Evolutionary conservation across 2,113 vertebrate genomes (phyloP).

Genomic region (Platichthys stellatus): DNA sequence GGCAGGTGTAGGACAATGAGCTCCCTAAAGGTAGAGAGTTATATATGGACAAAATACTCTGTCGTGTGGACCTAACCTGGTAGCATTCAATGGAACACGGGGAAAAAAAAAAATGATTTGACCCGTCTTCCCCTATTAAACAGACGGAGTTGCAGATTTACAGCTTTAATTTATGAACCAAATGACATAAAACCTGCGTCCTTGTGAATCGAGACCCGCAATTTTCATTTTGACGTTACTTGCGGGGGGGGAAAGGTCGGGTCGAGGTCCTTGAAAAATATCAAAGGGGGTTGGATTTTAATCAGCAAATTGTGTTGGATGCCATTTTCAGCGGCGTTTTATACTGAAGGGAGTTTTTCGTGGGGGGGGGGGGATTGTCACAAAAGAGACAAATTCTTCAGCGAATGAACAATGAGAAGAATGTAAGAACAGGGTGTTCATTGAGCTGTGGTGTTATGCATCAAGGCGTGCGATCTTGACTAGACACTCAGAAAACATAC

Average conservation of each 20-base stretch:
- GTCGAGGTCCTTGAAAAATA: slow-evolving; percentile 71
- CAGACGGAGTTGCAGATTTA: slow-evolving; percentile 79
- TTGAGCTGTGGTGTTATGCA: slow-evolving; percentile 41
- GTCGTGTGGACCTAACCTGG: slow-evolving; percentile 59
- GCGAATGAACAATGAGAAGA: slow-evolving; percentile 55
- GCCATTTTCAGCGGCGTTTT: background rate
- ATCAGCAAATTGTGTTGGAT: slow-evolving; percentile 44
- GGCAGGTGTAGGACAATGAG: slow-evolving; percentile 86
- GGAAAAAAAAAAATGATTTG: slow-evolving; percentile 85
- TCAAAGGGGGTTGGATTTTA: slow-evolving; percentile 72
- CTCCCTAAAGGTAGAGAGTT: slow-evolving; percentile 81
- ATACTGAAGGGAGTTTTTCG: too few species aligned
- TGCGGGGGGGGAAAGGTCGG: slow-evolving; percentile 73
- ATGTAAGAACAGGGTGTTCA: slow-evolving; percentile 41
- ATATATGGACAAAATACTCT: slow-evolving; percentile 82
- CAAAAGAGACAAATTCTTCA: slow-evolving; percentile 48
- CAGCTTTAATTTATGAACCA: slow-evolving; percentile 84
- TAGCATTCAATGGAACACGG: slow-evolving; percentile 77
- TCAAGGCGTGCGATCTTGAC: slow-evolving; percentile 58
- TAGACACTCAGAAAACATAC: slow-evolving; percentile 53
- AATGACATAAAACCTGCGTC: slow-evolving; percentile 75
- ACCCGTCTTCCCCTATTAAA: slow-evolving; percentile 83
- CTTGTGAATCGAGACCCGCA: slow-evolving; percentile 78
- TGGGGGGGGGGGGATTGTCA: background rate
- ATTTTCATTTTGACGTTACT: slow-evolving; percentile 66